Base-by-base conservation (phyloP, 1,140 invertebrate genomes). In the Dendrolimus kikuchii region DNA sequence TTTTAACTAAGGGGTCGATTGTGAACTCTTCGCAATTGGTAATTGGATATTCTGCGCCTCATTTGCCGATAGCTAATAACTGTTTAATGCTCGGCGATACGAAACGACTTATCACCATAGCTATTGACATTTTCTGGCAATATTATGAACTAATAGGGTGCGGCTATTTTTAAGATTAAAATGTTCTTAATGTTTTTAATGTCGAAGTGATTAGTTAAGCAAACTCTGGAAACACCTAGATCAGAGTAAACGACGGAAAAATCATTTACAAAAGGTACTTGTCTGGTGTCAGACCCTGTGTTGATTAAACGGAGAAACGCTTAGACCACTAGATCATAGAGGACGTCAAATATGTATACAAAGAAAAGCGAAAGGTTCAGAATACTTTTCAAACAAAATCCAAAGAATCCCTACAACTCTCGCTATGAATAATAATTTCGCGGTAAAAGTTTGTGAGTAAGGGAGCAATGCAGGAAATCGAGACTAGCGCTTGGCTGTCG, bases 341-440 rank as follows among this genome's bases (percentile, higher is more conserved):
- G 23, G 23, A 23, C 23, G 23, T 23, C 23, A 23, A 23, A 23
- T 23, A 23, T 23, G 23, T 23, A 23, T 23, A 23, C 1, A 23
- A 3, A 23, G 23, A 23, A 23, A 23, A 49, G 36, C 23, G 5
- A 49, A n/a, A 8, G 37, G 10, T 6, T 49, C 4, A 42, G 39
- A 42, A 40, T 50, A 51, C 60, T 51, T 62, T 59, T 57, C 66
- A 77, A 83, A 82, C 74, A 82, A 81, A 83, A 81, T 62, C 77
- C 69, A 74, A 81, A 81, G 70, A 82, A 76, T 75, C 66, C 66
- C 61, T 59, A 74, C 60, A 76, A 82, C 77, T 83, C 80, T 81
- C 78, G 23, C 23, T 60, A 79, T 79, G 77, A 82, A 83, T 83
- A 77, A 81, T 82, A 80, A 81, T 81, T 80, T 71, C 58, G 57